phyloP scores from a whole-genome alignment of 2,113 vertebrate species.

The Eulemur macaco region DNA sequence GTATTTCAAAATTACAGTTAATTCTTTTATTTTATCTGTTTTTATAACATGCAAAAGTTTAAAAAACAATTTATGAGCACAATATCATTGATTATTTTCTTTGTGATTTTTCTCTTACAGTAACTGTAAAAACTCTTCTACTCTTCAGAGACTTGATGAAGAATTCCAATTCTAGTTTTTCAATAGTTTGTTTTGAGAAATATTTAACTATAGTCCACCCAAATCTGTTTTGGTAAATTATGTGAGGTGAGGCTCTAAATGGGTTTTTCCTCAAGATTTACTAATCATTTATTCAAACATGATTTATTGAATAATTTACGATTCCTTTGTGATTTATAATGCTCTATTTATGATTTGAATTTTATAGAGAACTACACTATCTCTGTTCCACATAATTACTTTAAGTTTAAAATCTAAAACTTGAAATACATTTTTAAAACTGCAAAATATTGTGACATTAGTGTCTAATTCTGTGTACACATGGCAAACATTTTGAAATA shows the following conservation, averaged over 20 bases:
- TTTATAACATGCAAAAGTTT: background rate
- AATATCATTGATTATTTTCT: background rate
- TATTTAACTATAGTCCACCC: background rate
- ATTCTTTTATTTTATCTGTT: background rate
- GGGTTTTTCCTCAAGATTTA: constrained; percentile 49
- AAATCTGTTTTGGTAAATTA: constrained; percentile 25
- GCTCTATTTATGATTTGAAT: background rate
- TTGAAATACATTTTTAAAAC: background rate
- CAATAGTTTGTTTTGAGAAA: constrained; percentile 28
- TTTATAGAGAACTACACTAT: background rate
- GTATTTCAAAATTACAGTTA: background rate
- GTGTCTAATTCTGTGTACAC: background rate
- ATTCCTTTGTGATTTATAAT: background rate
- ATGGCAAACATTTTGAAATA: background rate
- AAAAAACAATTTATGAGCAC: background rate
- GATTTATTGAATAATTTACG: constrained; percentile 44
- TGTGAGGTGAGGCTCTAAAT: constrained; percentile 42
- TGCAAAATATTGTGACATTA: constrained; percentile 28
- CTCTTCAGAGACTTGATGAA: constrained; percentile 3
- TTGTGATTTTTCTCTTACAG: constrained; percentile 2
- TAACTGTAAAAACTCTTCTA: background rate
- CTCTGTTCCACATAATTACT: background rate
- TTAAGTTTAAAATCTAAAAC: constrained; percentile 23
- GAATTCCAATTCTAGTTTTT: background rate
- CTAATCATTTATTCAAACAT: constrained; percentile 51